phyloP scores from a whole-genome alignment of 2,113 vertebrate species.

The Anhinga anhinga region DNA sequence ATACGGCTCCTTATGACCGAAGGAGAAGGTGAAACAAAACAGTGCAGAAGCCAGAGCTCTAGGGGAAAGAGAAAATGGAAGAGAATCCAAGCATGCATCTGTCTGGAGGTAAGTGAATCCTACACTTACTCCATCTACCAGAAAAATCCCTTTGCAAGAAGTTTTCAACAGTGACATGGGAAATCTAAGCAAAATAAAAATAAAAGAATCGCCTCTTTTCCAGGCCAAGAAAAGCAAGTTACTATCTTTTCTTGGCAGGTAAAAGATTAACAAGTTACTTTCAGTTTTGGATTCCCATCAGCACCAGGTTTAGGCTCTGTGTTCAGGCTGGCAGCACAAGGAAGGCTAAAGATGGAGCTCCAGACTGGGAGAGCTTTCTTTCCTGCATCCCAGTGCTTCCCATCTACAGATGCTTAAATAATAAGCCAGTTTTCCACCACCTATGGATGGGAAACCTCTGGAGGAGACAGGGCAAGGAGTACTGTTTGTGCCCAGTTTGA shows the following conservation, averaged over 20 bases:
- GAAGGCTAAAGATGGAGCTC: background rate
- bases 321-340: background rate
- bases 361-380: background rate
- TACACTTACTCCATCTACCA: background rate
- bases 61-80: slow-evolving; percentile 47
- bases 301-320: background rate
- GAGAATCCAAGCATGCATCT: background rate
- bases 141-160: background rate
- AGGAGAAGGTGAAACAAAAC: slow-evolving; percentile 39
- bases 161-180: background rate
- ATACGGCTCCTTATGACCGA: background rate
- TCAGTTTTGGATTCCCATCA: background rate
- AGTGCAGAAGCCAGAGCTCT: background rate
- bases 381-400: background rate
- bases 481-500: background rate
- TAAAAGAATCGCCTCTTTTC: background rate
- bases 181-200: background rate
- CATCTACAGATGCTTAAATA: background rate
- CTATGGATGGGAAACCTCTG: background rate
- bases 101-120: slow-evolving; percentile 50
- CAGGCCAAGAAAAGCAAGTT: background rate
- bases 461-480: background rate
- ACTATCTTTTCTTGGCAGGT: background rate
- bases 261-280: background rate
- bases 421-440: background rate